Conservation (phyloP, 2,888 invertebrate species). For the Folsomia candida region DNA sequence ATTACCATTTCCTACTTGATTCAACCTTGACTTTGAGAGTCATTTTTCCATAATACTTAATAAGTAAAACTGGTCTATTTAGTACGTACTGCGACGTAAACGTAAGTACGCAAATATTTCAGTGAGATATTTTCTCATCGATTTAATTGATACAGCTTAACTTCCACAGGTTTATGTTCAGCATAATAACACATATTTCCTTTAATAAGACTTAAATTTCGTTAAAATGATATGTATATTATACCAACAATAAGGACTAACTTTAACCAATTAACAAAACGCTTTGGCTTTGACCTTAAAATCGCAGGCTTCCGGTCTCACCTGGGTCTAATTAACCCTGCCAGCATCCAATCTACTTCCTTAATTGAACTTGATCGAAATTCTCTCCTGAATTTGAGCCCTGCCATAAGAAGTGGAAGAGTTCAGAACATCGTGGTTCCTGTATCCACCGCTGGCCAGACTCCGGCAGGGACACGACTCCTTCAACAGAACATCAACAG, state of each 20-base stretch:
- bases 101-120: neutral
- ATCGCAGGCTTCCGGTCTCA: slow-evolving; percentile 9
- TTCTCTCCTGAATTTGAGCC: neutral
- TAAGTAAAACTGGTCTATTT: neutral
- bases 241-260: too few species aligned
- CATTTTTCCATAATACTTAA: neutral
- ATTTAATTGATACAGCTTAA: neutral
- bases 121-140: neutral
- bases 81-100: too few species aligned
- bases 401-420: neutral
- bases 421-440: slow-evolving; percentile 13
- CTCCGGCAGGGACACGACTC: neutral
- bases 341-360: neutral
- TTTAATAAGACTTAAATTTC: too few species aligned
- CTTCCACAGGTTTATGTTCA: too few species aligned
- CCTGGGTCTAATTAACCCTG: neutral
- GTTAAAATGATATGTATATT: too few species aligned
- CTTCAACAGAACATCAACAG: neutral
- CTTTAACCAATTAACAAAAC: neutral
- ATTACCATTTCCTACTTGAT: neutral
- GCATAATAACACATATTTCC: too few species aligned
- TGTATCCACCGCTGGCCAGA: neutral
- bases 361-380: neutral
- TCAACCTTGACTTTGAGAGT: neutral
- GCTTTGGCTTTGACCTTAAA: neutral